Evolutionary conservation across 2,888 invertebrate genomes (phyloP), one percentile per base, ranked within the genome.

Genomic region (Idaea straminata): DNA sequence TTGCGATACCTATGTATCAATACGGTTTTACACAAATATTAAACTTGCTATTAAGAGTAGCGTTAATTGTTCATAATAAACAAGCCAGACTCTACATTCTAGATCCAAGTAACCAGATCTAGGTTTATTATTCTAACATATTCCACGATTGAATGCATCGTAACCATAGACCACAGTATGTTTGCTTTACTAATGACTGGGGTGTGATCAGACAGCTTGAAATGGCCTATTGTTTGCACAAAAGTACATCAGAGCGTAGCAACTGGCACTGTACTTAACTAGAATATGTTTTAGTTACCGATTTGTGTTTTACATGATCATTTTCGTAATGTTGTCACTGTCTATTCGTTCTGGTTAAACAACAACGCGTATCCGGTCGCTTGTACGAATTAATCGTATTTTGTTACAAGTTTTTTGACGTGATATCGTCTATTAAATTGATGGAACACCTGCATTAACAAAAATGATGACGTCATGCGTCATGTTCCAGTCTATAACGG

Each of bases 201-300:
- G 59, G 25, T 15, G 62, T 61, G 69, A 6, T 25, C 69, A 62
- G 35, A 59, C 57, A 64, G 67, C 70, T 71, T 71, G 70, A 71
- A 69, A 71, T 61, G 36, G 64, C 57, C 64, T 65, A 59, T 64
- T 67, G 62, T 69, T 69, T 69, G 63, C 60, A 63, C 61, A 61
- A 58, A 63, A 64, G 63, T 25, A 67, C 67, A 71, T 59, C 62
- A 69, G 69, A 71, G 70, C 69, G 69, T 71, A 58, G 66, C 68
- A 59, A 66, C 6, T 68, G 63, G 61, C 63, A 66, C 61, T 38
- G n/a, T 61, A 47, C 47, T 47, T 47, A 47, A 47, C 47, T 4
- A 47, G 47, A 47, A 47, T 47, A 47, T 47, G 47, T 47, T 47
- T 47, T 47, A 47, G 47, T 47, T 47, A 47, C 47, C 47, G 47